Evolutionary conservation across 92 coral and sea anemone genomes (phyloP).

Genomic region (Parazoanthus darwini): DNA sequence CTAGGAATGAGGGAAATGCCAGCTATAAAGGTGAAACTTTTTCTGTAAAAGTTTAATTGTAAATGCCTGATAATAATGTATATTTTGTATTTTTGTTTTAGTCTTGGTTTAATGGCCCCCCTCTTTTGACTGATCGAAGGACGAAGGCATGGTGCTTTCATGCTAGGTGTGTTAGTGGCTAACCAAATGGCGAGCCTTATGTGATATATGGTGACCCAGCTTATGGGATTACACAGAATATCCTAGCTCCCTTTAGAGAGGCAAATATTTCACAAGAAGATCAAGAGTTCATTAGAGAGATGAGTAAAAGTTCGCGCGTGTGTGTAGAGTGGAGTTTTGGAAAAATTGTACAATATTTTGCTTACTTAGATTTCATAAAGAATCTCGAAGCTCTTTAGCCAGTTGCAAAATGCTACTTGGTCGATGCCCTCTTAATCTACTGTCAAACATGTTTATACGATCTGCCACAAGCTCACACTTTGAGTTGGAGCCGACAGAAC

Average conservation of each 20-base stretch:
- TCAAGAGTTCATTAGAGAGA: conserved; percentile 50
- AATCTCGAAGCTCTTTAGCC: conserved; percentile 71
- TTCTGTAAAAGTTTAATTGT: background rate
- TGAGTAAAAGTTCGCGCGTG: conserved; percentile 54
- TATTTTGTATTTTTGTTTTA: conserved; percentile 14
- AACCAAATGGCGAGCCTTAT: conserved; percentile 62
- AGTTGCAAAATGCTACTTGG: conserved; percentile 65
- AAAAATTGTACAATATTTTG: conserved; percentile 67
- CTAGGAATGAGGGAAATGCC: background rate
- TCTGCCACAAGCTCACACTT: conserved; percentile 60
- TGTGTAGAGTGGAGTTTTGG: conserved; percentile 78
- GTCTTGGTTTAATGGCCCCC: conserved; percentile 63
- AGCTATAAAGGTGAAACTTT: background rate
- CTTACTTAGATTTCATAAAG: conserved; percentile 67
- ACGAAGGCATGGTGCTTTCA: conserved; percentile 61
- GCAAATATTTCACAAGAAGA: conserved; percentile 43
- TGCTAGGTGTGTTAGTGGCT: conserved; percentile 61
- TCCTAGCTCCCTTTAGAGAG: conserved; percentile 61
- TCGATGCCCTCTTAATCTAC: conserved; percentile 40
- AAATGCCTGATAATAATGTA: background rate
- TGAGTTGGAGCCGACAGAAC: conserved; percentile 61
- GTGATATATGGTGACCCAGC: conserved; percentile 62
- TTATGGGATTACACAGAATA: conserved; percentile 57
- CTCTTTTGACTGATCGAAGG: conserved; percentile 67
- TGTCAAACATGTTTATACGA: conserved; percentile 56